Evolutionary conservation across 1,140 invertebrate genomes (phyloP).

Genomic region (Solenopsis fugax): DNA sequence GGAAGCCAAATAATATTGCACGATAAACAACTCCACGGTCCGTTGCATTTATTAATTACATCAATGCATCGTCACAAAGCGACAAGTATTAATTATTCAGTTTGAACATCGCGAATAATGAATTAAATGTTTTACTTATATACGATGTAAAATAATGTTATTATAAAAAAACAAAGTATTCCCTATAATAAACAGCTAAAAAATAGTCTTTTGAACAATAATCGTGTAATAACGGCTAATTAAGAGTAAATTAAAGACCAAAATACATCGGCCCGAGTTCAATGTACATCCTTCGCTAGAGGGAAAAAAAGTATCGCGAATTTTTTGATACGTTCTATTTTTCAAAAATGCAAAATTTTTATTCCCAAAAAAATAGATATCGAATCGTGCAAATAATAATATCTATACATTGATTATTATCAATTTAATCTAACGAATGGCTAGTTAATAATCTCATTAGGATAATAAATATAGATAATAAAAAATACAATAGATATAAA

Average conservation of each 20-base stretch:
- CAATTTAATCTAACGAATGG: no score
- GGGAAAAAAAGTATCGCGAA: neutral
- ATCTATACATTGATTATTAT: no score
- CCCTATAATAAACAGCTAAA: neutral
- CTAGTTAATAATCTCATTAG: no score
- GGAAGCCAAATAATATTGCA: slow-evolving; percentile 57
- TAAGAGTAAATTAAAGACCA: slow-evolving; percentile 17
- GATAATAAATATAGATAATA: no score
- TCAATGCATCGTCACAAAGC: slow-evolving; percentile 51
- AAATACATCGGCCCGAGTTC: slow-evolving; percentile 5
- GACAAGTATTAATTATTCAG: slow-evolving; percentile 55
- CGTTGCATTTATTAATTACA: slow-evolving; percentile 61
- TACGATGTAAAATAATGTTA: slow-evolving; percentile 46
- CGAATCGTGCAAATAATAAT: no score
- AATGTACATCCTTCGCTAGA: slow-evolving; percentile 5
- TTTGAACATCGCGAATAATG: slow-evolving; percentile 41
- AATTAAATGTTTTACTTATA: slow-evolving; percentile 51
- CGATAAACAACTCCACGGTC: slow-evolving; percentile 49
- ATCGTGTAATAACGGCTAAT: slow-evolving; percentile 2
- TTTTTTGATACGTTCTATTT: no score
- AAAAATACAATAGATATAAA: no score
- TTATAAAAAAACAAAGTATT: slow-evolving; percentile 41
- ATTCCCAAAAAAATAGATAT: no score
- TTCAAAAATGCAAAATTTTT: no score
- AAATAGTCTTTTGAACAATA: slow-evolving; percentile 20